phyloP scores from a whole-genome alignment of 1,140 invertebrate genomes.

The Drosophila pachea region DNA sequence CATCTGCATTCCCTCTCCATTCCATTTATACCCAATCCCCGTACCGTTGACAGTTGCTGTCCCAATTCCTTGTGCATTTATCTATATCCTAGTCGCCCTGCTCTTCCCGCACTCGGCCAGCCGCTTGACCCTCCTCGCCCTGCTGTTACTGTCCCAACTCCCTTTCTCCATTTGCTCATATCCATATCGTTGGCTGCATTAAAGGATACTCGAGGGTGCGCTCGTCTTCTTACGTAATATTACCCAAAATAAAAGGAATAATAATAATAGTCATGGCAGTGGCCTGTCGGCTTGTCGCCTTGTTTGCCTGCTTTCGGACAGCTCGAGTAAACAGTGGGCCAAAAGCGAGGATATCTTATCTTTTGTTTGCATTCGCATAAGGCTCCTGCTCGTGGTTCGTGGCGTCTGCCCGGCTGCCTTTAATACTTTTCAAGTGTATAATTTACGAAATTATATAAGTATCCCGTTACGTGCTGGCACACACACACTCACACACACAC shows the following conservation, averaged over 20 bases:
- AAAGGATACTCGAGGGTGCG: conserved; percentile 69
- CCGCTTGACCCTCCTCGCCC: too few relatives aligned
- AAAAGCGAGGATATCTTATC: conserved; percentile 73
- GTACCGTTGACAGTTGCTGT: neutral
- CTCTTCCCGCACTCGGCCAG: too few relatives aligned
- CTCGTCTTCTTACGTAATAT: conserved; percentile 66
- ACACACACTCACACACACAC: conserved; percentile 16
- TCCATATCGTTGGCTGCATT: conserved; percentile 15
- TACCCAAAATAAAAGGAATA: conserved; percentile 46
- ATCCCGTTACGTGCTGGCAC: conserved; percentile 63
- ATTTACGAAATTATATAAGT: conserved; percentile 77
- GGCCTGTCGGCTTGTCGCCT: conserved; percentile 38
- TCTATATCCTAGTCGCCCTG: too few relatives aligned
- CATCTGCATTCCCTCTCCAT: too few relatives aligned
- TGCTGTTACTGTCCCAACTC: neutral
- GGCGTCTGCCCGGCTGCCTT: conserved; percentile 50
- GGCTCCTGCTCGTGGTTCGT: conserved; percentile 33
- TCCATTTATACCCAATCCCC: too few relatives aligned
- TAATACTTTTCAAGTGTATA: conserved; percentile 77
- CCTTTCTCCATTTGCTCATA: conserved; percentile 9
- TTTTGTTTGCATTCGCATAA: conserved; percentile 75
- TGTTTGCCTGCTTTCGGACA: conserved; percentile 67
- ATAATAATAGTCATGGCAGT: conserved; percentile 20
- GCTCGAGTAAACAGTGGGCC: conserved; percentile 68
- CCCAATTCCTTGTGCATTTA: neutral